Conservation (phyloP, 2,113 vertebrate species). For the Chauna torquata region DNA sequence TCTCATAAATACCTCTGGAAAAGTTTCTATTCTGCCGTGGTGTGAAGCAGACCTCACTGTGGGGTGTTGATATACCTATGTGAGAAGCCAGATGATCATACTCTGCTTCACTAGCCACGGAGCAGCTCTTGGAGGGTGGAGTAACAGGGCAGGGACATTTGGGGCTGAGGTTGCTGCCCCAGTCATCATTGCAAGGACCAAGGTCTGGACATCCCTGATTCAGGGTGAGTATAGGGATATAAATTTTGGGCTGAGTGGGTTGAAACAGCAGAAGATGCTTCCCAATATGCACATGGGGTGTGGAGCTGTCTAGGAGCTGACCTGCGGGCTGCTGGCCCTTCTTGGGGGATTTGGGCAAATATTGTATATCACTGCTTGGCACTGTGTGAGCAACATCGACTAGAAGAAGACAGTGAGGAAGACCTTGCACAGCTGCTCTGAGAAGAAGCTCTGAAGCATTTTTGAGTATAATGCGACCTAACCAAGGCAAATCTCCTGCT, state of each 20-base stretch:
- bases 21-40: background rate
- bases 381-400: background rate
- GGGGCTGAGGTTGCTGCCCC: background rate
- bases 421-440: accelerated
- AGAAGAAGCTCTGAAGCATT: background rate
- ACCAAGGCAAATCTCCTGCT: background rate
- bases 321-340: background rate
- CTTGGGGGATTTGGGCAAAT: background rate
- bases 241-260: background rate
- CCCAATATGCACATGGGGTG: background rate
- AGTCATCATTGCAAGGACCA: background rate
- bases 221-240: background rate
- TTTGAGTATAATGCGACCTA: background rate
- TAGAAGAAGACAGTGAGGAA: background rate
- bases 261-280: background rate
- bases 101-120: background rate
- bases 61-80: background rate
- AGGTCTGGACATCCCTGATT: background rate
- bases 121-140: background rate
- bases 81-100: background rate
- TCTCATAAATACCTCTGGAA: background rate
- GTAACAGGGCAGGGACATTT: background rate
- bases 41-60: background rate
- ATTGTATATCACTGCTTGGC: background rate
- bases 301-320: background rate